phyloP scores from a whole-genome alignment of 2,113 vertebrate genomes.

The Malurus alboscapulatus region DNA sequence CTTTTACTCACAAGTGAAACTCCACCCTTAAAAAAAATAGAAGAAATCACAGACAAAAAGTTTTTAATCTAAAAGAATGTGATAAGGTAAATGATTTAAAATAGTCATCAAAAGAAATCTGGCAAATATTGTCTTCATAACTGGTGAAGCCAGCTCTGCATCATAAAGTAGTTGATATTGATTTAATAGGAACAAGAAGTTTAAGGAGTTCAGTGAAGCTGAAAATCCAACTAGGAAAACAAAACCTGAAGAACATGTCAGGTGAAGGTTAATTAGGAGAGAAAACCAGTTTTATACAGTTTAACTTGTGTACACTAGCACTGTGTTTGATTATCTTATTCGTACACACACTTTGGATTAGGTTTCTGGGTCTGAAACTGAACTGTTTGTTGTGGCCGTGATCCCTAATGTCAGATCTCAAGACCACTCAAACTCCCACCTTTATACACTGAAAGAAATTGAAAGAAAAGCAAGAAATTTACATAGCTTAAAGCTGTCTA shows the following conservation, averaged over 20 bases:
- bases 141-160: not conserved
- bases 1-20: not conserved
- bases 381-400: not conserved
- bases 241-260: not conserved
- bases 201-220: slow-evolving; percentile 17
- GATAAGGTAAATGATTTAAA: not conserved
- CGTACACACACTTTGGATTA: not conserved
- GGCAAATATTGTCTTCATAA: not conserved
- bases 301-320: not conserved
- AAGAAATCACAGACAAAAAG: not conserved
- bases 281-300: slow-evolving; percentile 1
- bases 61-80: not conserved
- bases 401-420: not conserved
- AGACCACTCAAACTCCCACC: not conserved
- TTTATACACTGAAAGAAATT: not conserved
- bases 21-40: not conserved
- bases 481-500: not conserved
- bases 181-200: slow-evolving; percentile 10
- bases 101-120: not conserved
- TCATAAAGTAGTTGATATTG: not conserved
- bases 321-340: slow-evolving; percentile 3
- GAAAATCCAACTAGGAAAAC: slow-evolving; percentile 21
- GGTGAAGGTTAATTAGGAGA: slow-evolving; percentile 28
- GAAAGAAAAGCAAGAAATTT: not conserved
- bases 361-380: not conserved